Evolutionary conservation across 37 sponge, comb jelly and placozoan species (phyloP), one percentile per base, ranked within the genome.

Genomic region (Aphrocallistes beatrix): DNA sequence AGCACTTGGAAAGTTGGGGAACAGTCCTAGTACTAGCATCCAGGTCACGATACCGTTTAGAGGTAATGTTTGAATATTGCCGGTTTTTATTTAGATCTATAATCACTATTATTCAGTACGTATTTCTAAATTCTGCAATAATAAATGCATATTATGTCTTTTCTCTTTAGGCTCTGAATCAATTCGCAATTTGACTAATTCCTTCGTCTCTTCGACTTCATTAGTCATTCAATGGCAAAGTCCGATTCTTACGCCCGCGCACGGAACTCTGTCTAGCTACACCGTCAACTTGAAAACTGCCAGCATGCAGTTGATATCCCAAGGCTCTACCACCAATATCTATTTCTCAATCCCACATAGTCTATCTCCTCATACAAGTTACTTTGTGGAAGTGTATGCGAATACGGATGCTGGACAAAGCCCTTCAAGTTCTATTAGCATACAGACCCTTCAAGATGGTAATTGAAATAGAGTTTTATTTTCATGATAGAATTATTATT

Each of bases 361-460:
- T 16, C 75, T 60, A 3, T 60, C 75, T 60, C 75, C 75, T 13
- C n/a, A 19, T 30, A 25, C 75, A 3, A 60, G n/a, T 30, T 60
- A 60, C n/a, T 60, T 30, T 60, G 21, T 60, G 3, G 75, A 60
- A 60, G 21, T 60, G n/a, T 60, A 60, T 60, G 75, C 75, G 25
- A 60, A 60, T 60, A 32, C 75, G n/a, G n/a, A 6, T 60, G 75
- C 75, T 60, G 75, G 75, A 60, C 8, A 13, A 30, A 60, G 75
- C n/a, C 75, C 75, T 25, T 60, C 75, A 25, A 30, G 28, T 3
- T 32, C 8, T 13, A 60, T 60, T 60, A 19, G n/a, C 1, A 60
- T 60, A 60, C 75, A 60, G 21, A 60, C 75, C n/a, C 34, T 60
- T 25, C 32, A 60, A 60, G 75, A 60, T 60, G 75, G 75, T 60